Evolutionary conservation across 2,113 vertebrate species (phyloP).

Genomic region (Nerophis lumbriciformis): DNA sequence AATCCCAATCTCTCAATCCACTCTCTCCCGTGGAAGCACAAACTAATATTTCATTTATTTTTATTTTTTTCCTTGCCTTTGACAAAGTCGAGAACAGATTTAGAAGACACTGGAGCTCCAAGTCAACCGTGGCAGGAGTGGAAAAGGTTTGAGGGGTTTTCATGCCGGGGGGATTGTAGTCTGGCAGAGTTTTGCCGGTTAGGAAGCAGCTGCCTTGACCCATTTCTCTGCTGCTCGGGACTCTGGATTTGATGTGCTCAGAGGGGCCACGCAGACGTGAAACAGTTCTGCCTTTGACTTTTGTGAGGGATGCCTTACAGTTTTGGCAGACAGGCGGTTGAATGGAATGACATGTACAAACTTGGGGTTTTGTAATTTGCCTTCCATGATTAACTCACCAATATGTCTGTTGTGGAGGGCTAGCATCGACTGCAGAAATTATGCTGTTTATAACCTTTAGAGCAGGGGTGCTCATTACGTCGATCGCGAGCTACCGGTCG

Average conservation of each 20-base stretch:
- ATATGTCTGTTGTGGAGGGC: not conserved
- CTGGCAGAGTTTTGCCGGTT: conserved; percentile 28
- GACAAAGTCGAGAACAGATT: conserved; percentile 42
- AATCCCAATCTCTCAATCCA: conserved; percentile 25
- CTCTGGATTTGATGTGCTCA: conserved; percentile 24
- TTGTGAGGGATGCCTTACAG: not conserved
- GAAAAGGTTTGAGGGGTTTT: conserved; percentile 34
- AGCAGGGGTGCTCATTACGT: no score
- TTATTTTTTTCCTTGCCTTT: conserved; percentile 17
- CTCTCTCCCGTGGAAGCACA: conserved; percentile 26
- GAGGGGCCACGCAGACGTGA: conserved; percentile 26
- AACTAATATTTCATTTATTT: conserved; percentile 45
- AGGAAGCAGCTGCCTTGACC: conserved; percentile 44
- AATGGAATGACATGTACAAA: not conserved
- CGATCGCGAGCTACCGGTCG: no score
- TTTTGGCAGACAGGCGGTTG: not conserved
- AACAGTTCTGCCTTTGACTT: conserved; percentile 31
- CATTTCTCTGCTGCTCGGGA: conserved; percentile 46
- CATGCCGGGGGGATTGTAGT: conserved; percentile 28
- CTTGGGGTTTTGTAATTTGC: not conserved
- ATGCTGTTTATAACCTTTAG: not conserved
- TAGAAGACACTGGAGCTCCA: conserved; percentile 40
- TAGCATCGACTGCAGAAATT: not conserved
- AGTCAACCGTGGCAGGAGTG: conserved; percentile 38
- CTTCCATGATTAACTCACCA: not conserved